Evolutionary conservation across 2,113 vertebrate genomes (phyloP).

Genomic region (Pyrgilauda ruficollis): DNA sequence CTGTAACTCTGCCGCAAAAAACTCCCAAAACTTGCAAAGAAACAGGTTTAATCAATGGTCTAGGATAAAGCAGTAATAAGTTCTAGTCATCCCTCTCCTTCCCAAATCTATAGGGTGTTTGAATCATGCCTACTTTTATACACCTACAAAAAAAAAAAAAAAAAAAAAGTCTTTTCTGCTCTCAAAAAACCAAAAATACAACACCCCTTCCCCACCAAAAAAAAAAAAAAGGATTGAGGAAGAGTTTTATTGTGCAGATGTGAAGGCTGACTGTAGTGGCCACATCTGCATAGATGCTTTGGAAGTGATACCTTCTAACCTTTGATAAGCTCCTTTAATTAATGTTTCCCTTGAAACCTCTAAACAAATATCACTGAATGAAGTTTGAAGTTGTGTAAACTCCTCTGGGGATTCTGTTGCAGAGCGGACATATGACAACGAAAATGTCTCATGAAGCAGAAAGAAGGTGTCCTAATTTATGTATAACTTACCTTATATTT

Average conservation of each 20-base stretch:
- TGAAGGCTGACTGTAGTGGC: neutral
- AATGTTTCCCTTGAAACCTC: neutral
- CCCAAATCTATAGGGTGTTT: neutral
- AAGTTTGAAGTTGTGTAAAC: neutral
- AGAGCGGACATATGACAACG: neutral
- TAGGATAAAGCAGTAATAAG: neutral
- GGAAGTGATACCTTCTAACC: neutral
- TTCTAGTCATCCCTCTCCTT: neutral
- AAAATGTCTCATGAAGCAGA: neutral
- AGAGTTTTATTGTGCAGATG: neutral
- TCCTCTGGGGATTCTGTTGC: neutral
- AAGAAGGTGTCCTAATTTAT: neutral
- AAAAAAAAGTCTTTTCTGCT: neutral
- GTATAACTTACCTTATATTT: neutral
- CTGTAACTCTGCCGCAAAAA: neutral
- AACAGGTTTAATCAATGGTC: neutral
- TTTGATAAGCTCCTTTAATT: neutral
- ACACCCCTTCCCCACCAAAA: rapidly evolving
- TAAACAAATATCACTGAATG: neutral
- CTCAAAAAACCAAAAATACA: too few relatives aligned
- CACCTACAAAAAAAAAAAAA: neutral
- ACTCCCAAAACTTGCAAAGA: neutral
- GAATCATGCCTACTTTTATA: neutral
- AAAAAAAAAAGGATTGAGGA: neutral
- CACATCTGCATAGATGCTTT: neutral